Percentiles rank a stretch among this genome's conserved stretches.
phyloP scores from a whole-genome alignment of 1,140 invertebrate species.

The Drosophila setifemur region DNA sequence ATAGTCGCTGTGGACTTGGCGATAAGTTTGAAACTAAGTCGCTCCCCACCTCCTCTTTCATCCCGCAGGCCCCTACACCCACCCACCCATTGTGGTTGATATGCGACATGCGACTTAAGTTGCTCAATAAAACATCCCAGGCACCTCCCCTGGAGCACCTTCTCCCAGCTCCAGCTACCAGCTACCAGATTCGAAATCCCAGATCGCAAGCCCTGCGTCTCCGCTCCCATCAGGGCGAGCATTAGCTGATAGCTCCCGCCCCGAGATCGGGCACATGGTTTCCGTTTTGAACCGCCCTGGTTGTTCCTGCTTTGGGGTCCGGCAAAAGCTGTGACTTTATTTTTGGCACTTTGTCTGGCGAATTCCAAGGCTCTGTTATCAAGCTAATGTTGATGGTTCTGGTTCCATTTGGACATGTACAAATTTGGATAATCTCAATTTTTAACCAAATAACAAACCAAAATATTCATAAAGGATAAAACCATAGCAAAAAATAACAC shows the following conservation, averaged over 20 bases:
- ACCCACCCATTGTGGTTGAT: conserved; percentile 27
- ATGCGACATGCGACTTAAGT: conserved; percentile 26
- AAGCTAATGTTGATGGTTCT: not conserved
- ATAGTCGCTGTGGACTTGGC: conserved; percentile 52
- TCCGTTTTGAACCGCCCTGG: conserved; percentile 48
- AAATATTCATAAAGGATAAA: too few relatives aligned
- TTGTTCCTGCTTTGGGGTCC: not conserved
- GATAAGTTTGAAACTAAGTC: conserved; percentile 60
- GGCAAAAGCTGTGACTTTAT: not conserved
- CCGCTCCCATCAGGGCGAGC: not conserved
- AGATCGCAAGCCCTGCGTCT: too few relatives aligned
- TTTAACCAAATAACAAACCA: too few relatives aligned
- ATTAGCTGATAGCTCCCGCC: conserved; percentile 54
- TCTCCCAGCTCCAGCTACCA: not conserved
- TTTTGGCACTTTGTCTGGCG: conserved; percentile 10
- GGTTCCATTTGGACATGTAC: not conserved
- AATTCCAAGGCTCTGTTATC: conserved; percentile 22
- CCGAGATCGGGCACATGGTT: conserved; percentile 64
- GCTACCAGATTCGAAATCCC: not conserved
- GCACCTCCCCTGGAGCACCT: conserved; percentile 37
- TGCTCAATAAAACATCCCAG: conserved; percentile 14
- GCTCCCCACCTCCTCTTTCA: too few relatives aligned
- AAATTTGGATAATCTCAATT: too few relatives aligned
- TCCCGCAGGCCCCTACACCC: too few relatives aligned
- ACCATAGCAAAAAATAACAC: too few relatives aligned